phyloP scores from a whole-genome alignment of 2,113 vertebrate genomes.

The Guaruba guarouba region DNA sequence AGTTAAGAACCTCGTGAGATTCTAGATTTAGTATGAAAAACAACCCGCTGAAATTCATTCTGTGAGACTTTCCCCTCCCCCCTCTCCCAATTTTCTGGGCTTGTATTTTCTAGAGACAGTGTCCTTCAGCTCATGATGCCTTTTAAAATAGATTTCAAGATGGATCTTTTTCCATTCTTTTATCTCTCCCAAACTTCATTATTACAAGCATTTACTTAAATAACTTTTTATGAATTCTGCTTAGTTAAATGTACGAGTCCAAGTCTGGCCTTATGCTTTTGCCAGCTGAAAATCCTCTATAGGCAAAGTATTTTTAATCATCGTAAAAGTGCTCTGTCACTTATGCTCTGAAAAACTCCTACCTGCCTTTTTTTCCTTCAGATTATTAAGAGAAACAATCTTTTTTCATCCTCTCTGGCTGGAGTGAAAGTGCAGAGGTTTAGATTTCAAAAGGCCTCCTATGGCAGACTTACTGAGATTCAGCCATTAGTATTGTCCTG shows the following conservation, averaged over 20 bases:
- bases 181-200: not conserved
- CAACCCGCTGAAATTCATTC: not conserved
- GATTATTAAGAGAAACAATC: not conserved
- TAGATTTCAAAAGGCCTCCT: not conserved
- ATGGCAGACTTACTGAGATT: not conserved
- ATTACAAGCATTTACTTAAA: not conserved
- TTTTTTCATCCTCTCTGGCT: not conserved
- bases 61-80: not conserved
- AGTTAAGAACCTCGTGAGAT: not conserved
- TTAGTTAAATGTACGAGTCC: not conserved
- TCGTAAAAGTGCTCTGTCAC: not conserved
- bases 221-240: not conserved
- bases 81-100: not conserved
- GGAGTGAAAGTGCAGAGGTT: slow-evolving; percentile 9
- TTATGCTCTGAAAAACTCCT: not conserved
- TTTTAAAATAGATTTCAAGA: not conserved
- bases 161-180: not conserved
- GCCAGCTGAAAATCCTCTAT: not conserved
- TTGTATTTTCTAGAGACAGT: not conserved
- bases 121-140: not conserved
- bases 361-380: not conserved
- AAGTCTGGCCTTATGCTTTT: not conserved
- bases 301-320: not conserved
- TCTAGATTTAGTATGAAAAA: not conserved
- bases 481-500: not conserved